Conservation (phyloP, 2,113 vertebrate genomes). For the Columbina picui region DNA sequence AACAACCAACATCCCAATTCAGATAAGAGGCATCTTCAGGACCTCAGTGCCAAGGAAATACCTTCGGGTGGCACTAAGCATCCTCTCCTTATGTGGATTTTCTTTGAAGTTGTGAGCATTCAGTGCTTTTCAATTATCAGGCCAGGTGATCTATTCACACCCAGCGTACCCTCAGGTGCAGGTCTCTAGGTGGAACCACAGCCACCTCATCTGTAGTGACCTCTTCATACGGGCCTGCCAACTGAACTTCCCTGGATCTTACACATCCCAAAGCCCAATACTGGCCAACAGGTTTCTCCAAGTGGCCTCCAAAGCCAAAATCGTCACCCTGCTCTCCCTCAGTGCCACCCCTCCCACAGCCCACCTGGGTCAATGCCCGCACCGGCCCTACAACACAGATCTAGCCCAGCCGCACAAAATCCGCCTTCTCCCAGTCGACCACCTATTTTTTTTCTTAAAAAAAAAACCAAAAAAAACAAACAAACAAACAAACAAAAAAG, state of each 20-base stretch:
- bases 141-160: not conserved
- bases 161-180: not conserved
- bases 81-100: not conserved
- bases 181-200: fast-evolving
- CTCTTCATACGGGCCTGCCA: too few species aligned
- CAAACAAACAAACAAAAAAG: not conserved
- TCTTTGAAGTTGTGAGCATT: not conserved
- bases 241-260: too few species aligned
- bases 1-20: not conserved
- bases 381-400: not conserved
- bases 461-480: too few species aligned
- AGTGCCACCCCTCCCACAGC: not conserved
- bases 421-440: not conserved
- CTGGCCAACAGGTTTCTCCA: not conserved
- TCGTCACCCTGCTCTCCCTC: fast-evolving
- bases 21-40: not conserved
- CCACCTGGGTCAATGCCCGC: not conserved
- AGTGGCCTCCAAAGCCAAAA: not conserved
- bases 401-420: not conserved
- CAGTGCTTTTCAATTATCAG: too few species aligned
- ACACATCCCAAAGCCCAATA: fast-evolving
- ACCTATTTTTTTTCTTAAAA: too few species aligned
- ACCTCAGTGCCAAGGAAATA: not conserved
- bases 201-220: fast-evolving
- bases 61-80: not conserved